Evolutionary conservation across 2,888 invertebrate species (phyloP).

Genomic region (Rhingia campestris): DNA sequence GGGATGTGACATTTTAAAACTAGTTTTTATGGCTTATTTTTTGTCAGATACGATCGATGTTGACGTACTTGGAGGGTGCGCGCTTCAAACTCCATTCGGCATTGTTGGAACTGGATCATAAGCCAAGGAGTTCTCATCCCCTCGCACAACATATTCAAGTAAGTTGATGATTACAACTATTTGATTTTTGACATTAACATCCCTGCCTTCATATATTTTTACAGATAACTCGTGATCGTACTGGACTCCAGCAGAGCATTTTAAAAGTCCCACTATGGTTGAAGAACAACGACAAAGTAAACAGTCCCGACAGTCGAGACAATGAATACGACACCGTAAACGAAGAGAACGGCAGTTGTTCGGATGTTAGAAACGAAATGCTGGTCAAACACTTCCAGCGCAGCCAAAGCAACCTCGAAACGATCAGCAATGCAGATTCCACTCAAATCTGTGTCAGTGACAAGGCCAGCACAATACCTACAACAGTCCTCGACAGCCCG

Average conservation of each 20-base stretch:
- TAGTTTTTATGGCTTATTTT: conserved; percentile 68
- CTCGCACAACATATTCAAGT: conserved; percentile 92
- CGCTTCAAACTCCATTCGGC: conserved; percentile 93
- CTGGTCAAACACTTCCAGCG: conserved; percentile 79
- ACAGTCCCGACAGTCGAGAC: conserved; percentile 71
- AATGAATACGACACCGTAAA: conserved; percentile 69
- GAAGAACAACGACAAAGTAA: conserved; percentile 81
- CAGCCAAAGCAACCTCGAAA: conserved; percentile 82
- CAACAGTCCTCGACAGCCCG: conserved; percentile 76
- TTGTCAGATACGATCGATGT: conserved; percentile 94
- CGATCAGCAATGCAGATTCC: conserved; percentile 77
- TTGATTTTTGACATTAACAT: not conserved
- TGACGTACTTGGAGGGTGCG: conserved; percentile 95
- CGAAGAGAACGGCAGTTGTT: conserved; percentile 77
- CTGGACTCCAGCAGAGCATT: conserved; percentile 93
- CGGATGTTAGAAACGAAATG: conserved; percentile 79
- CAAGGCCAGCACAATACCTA: conserved; percentile 75
- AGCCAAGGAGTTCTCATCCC: conserved; percentile 90
- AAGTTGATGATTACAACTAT: not conserved
- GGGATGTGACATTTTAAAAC: not conserved
- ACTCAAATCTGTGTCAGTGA: conserved; percentile 78
- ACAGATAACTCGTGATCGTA: conserved; percentile 91
- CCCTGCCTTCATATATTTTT: conserved; percentile 1
- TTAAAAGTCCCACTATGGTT: conserved; percentile 87
- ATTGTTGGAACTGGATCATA: conserved; percentile 91